Evolutionary conservation across 2,888 invertebrate genomes (phyloP).

Genomic region (Bibio marci): DNA sequence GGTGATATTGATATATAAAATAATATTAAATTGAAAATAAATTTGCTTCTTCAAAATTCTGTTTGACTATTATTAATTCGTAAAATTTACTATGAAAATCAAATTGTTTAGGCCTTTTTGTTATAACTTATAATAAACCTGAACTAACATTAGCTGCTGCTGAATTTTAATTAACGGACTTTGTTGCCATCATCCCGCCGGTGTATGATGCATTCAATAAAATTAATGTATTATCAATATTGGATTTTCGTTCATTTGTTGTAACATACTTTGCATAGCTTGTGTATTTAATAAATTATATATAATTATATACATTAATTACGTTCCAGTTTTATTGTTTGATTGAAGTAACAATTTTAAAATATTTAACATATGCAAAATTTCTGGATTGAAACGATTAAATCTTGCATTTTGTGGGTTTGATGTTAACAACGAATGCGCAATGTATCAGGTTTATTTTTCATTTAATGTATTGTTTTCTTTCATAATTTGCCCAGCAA

Average conservation of each 20-base stretch:
- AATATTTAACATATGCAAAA: conserved; percentile 94
- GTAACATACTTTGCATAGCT: conserved; percentile 71
- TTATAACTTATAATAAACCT: no score
- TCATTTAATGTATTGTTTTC: conserved; percentile 81
- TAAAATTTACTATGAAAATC: no score
- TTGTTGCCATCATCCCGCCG: conserved; percentile 68
- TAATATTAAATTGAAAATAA: no score
- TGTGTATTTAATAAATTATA: conserved; percentile 61
- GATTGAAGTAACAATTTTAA: conserved; percentile 84
- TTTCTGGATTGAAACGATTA: conserved; percentile 92
- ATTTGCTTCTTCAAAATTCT: no score
- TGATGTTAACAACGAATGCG: conserved; percentile 73
- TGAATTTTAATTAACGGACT: conserved; percentile 74
- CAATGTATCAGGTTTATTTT: conserved; percentile 93
- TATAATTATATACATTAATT: conserved; percentile 56
- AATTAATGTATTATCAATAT: conserved; percentile 75
- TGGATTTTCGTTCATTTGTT: conserved; percentile 77
- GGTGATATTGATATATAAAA: no score
- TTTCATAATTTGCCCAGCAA: conserved; percentile 97
- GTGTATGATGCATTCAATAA: conserved; percentile 84
- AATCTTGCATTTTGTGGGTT: conserved; percentile 97
- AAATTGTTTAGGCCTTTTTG: no score
- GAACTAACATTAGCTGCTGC: conserved; percentile 52
- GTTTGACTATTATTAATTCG: no score
- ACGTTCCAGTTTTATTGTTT: conserved; percentile 89